Percentiles rank a stretch among this genome's conserved stretches.
Evolutionary conservation across 2,113 vertebrate genomes (phyloP).

Genomic region (Rhizomys pruinosus): DNA sequence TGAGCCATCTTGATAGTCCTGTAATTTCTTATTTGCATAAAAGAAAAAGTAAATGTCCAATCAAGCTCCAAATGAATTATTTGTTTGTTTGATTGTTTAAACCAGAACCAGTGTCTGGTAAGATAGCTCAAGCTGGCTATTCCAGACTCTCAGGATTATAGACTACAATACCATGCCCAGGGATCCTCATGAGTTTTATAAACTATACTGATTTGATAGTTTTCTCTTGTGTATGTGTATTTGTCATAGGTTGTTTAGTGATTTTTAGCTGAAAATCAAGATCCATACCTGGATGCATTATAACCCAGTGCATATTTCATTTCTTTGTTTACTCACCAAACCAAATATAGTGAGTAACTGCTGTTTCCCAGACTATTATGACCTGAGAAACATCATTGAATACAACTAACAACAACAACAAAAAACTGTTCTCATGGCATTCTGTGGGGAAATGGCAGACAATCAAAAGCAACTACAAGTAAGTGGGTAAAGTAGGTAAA

Average conservation of each 20-base stretch:
- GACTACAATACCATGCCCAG: not conserved
- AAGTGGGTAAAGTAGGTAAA: not conserved
- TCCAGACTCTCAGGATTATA: not conserved
- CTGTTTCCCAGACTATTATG: not conserved
- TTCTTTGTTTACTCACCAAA: conserved; percentile 20
- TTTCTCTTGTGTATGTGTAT: not conserved
- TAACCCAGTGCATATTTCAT: not conserved
- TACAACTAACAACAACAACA: not conserved
- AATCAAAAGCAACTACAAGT: not conserved
- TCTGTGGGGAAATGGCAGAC: not conserved
- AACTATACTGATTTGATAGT: not conserved
- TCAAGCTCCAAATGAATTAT: not conserved
- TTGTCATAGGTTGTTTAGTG: not conserved
- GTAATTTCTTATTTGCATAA: not conserved
- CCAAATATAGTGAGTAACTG: not conserved
- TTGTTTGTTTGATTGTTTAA: not conserved
- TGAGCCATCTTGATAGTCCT: not conserved
- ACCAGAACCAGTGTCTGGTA: too few relatives aligned
- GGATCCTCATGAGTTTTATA: not conserved
- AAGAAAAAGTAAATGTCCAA: not conserved
- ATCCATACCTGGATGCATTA: not conserved
- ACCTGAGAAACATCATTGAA: not conserved
- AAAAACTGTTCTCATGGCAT: not conserved
- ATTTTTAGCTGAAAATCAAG: not conserved
- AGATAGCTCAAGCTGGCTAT: too few relatives aligned